Conservation (phyloP, 2,888 invertebrate species). For the Odontocolon sp. region DNA sequence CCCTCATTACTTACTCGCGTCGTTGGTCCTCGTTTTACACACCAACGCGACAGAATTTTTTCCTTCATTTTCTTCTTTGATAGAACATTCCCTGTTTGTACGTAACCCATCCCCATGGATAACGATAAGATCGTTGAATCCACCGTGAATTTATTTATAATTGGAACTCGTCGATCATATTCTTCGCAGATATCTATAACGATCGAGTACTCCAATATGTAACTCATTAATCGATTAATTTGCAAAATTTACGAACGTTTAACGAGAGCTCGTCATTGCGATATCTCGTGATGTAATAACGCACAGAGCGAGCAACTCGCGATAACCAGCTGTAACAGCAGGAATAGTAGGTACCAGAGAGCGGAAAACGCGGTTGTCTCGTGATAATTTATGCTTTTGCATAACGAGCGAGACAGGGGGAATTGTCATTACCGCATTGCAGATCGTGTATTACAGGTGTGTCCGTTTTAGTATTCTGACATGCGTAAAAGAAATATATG, state of each 20-base stretch:
- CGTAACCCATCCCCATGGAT: too few relatives aligned
- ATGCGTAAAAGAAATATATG: conserved; percentile 2
- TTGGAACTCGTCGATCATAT: conserved; percentile 23
- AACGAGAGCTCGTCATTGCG: conserved; percentile 51
- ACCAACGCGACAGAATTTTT: neutral
- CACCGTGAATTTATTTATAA: too few relatives aligned
- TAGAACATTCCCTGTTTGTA: neutral
- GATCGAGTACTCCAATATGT: conserved; percentile 6
- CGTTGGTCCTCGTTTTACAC: neutral
- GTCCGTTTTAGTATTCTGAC: neutral
- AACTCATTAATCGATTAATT: conserved; percentile 47
- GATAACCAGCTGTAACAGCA: conserved; percentile 37
- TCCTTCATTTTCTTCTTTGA: neutral
- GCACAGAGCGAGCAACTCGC: conserved; percentile 14
- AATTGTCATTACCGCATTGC: conserved; percentile 58
- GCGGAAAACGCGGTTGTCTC: conserved; percentile 12
- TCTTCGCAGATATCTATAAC: neutral
- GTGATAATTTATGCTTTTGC: conserved; percentile 54
- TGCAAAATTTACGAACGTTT: conserved; percentile 41
- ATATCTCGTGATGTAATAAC: conserved; percentile 41
- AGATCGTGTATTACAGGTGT: conserved; percentile 21
- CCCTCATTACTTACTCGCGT: conserved; percentile 11
- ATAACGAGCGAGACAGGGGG: conserved; percentile 33
- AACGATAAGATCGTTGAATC: too few relatives aligned
- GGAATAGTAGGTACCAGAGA: neutral